Percentiles rank a stretch among this genome's conserved stretches.
Evolutionary conservation across 2,113 vertebrate species (phyloP).

Genomic region (Haliaeetus leucogaster): DNA sequence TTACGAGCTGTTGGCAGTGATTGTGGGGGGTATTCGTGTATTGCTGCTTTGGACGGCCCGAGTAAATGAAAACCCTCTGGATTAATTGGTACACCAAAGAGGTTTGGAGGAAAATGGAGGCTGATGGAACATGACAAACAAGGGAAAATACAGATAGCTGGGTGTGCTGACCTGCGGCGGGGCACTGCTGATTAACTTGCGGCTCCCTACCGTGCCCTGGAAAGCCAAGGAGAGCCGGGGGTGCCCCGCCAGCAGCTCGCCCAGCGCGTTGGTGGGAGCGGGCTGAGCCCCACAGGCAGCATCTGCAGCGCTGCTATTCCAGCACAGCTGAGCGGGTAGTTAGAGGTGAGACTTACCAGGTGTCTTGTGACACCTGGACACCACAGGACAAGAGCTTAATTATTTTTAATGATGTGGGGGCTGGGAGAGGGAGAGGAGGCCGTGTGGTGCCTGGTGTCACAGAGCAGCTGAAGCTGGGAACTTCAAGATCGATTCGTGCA

Average conservation of each 20-base stretch:
- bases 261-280: accelerated
- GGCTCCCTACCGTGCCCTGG: neutral
- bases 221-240: neutral
- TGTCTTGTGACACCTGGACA: conserved; percentile 39
- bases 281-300: neutral
- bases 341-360: conserved; percentile 48
- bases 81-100: conserved; percentile 46
- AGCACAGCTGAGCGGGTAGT: neutral
- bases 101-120: neutral
- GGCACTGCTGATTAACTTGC: neutral
- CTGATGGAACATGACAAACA: conserved; percentile 10
- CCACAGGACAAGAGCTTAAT: neutral
- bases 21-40: conserved; percentile 35
- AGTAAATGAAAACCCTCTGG: conserved; percentile 63
- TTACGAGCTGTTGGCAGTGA: conserved; percentile 67
- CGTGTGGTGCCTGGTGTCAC: neutral
- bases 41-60: neutral
- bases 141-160: neutral
- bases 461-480: neutral
- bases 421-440: neutral
- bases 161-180: neutral
- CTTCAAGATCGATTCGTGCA: neutral
- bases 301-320: neutral
- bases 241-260: neutral
- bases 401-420: conserved; percentile 30